These are phyloP conservation scores for Magallana gigas DNA, from an alignment of 1,140 invertebrate species.

Conservation along the genomic window DNA sequence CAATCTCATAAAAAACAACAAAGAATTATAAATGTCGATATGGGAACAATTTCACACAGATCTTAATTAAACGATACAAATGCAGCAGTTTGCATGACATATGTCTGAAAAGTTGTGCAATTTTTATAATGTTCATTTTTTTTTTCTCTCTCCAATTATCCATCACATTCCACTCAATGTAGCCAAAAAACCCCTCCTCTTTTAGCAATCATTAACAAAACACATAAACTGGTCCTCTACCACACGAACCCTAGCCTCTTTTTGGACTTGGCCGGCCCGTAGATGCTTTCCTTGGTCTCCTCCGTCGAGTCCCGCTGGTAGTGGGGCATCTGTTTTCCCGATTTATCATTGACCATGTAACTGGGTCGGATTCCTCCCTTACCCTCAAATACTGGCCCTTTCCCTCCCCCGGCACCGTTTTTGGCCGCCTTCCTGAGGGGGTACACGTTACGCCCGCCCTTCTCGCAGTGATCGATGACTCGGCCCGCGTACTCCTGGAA, in stretches of 20 bases:
- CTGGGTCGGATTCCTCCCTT: slow-evolving; percentile 77
- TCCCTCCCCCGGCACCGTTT: slow-evolving; percentile 73
- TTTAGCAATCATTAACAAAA: background rate
- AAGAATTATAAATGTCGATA: too few species aligned
- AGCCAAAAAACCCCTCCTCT: background rate
- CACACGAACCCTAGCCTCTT: slow-evolving; percentile 78
- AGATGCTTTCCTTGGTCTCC: slow-evolving; percentile 72
- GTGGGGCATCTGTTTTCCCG: slow-evolving; percentile 76
- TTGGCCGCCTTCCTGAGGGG: slow-evolving; percentile 76
- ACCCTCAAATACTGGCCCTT: slow-evolving; percentile 73
- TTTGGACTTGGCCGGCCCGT: slow-evolving; percentile 71
- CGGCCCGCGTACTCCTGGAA: slow-evolving; percentile 78
- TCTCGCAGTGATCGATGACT: slow-evolving; percentile 78
- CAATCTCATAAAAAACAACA: too few species aligned
- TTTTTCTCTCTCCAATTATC: background rate
- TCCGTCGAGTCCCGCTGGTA: slow-evolving; percentile 73
- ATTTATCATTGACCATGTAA: slow-evolving; percentile 75
- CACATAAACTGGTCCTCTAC: slow-evolving; percentile 58
- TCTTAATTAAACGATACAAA: too few species aligned
- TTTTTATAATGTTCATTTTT: too few species aligned
- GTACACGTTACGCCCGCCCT: slow-evolving; percentile 77
- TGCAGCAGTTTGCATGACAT: too few species aligned
- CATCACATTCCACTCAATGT: background rate
- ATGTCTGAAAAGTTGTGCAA: too few species aligned
- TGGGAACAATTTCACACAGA: too few species aligned